Evolutionary conservation across 2,113 vertebrate genomes (phyloP), one percentile per base, ranked within the genome.

Genomic region (Tupaia chinensis): DNA sequence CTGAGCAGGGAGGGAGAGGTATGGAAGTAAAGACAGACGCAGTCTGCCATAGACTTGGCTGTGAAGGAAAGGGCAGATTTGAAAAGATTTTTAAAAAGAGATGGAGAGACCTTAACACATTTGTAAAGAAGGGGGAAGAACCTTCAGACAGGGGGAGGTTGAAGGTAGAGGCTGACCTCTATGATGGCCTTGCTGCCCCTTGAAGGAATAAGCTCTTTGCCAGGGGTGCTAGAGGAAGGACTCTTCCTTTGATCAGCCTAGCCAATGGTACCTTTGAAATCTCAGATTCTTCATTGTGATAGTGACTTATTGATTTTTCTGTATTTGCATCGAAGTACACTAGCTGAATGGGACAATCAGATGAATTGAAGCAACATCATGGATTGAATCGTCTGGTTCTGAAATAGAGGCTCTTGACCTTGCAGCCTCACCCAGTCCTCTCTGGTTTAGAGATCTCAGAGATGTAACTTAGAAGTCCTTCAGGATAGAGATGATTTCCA

Each of bases 341-440:
- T 14, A 68, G 61, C 19, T 44, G 54, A 53, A 4, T 66, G 78
- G 66, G 15, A 53, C n/a, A 15, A 19, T 54, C 54, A 54, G 9
- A 54, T 54, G 32, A 22, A 27, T 2, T 34, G 72, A 86, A 69
- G n/a, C 32, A 9, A 69, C 5, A 9, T n/a, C 5, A 20, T 25
- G 15, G 27, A 65, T 14, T 13, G 9, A 66, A 61, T 66, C 13
- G 32, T 44, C 53, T 54, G 27, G 54, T 53, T 78, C 60, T 19
- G 3, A 56, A 53, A 54, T 5, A 20, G 13, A 20, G 17, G 6
- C 14, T 5, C 1, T 34, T 29, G 60, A n/a, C 54, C 22, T 16
- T 6, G 7, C 23, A 29, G 54, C 27, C 25, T 54, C 53, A 11
- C 7, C 0, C 14, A 20, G 13, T 1, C 11, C 13, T 7, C 11